Conservation (phyloP, 2,888 invertebrate species). For the Folsomia manolachei region DNA sequence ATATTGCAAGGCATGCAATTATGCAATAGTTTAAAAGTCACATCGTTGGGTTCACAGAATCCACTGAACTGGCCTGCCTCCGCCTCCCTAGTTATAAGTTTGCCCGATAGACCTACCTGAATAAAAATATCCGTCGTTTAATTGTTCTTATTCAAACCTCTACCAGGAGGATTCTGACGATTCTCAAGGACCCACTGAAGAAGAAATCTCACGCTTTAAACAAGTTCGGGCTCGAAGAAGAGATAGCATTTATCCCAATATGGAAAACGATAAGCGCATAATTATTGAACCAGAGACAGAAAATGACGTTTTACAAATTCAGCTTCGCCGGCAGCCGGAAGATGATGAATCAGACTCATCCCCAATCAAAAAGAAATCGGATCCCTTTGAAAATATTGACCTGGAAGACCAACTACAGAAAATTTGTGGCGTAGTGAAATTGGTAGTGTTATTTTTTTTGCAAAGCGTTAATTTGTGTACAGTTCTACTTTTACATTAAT, state of each 20-base stretch:
- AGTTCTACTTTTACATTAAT: no score
- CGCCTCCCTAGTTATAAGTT: no score
- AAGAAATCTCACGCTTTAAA: neutral
- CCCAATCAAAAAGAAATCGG: neutral
- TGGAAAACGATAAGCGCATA: neutral
- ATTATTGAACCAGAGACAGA: neutral
- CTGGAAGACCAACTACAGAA: conserved; percentile 10
- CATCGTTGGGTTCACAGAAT: no score
- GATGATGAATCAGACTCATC: neutral
- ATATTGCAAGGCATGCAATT: no score
- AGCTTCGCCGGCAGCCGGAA: neutral
- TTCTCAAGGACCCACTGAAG: neutral
- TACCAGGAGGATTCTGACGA: neutral
- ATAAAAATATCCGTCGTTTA: no score
- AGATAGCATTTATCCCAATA: conserved; percentile 10
- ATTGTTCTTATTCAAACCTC: no score
- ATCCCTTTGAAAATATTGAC: conserved; percentile 6
- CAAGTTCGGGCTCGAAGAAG: conserved; percentile 6
- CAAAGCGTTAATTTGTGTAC: no score
- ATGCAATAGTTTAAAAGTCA: no score
- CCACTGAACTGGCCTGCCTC: no score
- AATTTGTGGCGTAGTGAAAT: no score
- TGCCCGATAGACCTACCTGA: no score
- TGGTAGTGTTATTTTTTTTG: no score
- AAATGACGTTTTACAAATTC: neutral